Evolutionary conservation across 2,888 invertebrate genomes (phyloP).

Genomic region (Dysmachus trigonus): DNA sequence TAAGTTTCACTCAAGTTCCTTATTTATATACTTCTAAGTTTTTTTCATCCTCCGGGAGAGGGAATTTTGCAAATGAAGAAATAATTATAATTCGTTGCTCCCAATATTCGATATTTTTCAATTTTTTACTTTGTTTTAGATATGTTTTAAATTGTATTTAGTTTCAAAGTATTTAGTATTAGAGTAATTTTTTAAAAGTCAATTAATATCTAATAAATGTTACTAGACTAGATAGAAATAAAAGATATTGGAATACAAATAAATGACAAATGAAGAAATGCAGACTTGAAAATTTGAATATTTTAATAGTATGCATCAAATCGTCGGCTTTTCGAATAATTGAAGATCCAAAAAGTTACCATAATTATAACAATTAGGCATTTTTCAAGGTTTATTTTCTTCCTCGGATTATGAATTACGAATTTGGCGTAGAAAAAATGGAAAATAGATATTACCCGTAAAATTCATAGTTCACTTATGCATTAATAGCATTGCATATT

Average conservation of each 20-base stretch:
- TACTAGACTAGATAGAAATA: neutral
- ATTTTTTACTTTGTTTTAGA: neutral
- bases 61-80: neutral
- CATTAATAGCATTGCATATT: too few relatives aligned
- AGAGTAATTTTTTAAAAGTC: neutral
- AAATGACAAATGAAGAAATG: too few relatives aligned
- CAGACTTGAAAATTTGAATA: too few relatives aligned
- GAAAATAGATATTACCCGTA: neutral
- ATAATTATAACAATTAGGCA: neutral
- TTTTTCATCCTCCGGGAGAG: neutral
- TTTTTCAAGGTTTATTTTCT: too few relatives aligned
- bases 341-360: neutral
- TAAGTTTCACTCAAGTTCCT: constrained; percentile 24
- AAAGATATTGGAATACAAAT: neutral
- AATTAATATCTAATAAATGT: neutral
- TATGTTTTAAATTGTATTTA: neutral
- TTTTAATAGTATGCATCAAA: too few relatives aligned
- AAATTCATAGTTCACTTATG: too few relatives aligned
- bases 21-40: neutral
- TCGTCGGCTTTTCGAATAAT: too few relatives aligned
- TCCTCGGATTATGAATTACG: too few relatives aligned
- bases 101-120: neutral
- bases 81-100: neutral
- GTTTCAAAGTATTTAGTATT: neutral
- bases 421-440: too few relatives aligned